Base-by-base conservation (phyloP, 23 tunicate species). In the Styela clava region DNA sequence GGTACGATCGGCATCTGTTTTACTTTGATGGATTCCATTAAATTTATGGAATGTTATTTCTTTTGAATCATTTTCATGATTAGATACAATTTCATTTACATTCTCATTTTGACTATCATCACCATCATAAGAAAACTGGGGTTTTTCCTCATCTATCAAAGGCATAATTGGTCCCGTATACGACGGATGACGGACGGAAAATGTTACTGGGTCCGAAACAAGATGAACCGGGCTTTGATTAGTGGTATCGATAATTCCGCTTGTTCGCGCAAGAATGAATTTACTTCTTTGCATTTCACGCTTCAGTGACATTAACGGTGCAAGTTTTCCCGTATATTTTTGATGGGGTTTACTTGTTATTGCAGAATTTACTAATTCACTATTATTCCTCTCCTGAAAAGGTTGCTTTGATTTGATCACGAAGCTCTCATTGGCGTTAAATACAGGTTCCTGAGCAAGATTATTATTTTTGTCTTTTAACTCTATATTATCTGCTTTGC, bases 161-260 rank as follows among this genome's bases (percentile, higher is more conserved):
- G 56, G 56, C 56, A 44, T 44, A 12, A 7, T 44, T 12, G 56
- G 12, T 5, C 67, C 35, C 24, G 64, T 25, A 76, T 76, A 76
- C 24, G 33, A 25, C 7, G 81, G 81, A 52, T 76, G 81, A 9
- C 81, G 21, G 31, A 76, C 81, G 9, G 81, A 44, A 52, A 76
- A 76, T 2, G 65, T 24, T 25, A 76, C 65, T 7, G 81, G 81
- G 64, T 76, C 81, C n/a, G 81, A 76, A 25, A 52, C 64, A 26
- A 76, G 37, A 20, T 44, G 81, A 24, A 76, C 65, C n/a, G 34
- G 34, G 35, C 64, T 56, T 20, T 74, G 21, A 3, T 76, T 27
- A 16, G 1, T 9, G 26, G 16, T 44, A 30, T 51, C 37, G 19
- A n/a, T 16, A 44, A 12, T 76, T 7, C 44, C 27, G 7, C n/a